Conservation (phyloP, 2,888 invertebrate genomes). For the Taphrorychus bicolor region DNA sequence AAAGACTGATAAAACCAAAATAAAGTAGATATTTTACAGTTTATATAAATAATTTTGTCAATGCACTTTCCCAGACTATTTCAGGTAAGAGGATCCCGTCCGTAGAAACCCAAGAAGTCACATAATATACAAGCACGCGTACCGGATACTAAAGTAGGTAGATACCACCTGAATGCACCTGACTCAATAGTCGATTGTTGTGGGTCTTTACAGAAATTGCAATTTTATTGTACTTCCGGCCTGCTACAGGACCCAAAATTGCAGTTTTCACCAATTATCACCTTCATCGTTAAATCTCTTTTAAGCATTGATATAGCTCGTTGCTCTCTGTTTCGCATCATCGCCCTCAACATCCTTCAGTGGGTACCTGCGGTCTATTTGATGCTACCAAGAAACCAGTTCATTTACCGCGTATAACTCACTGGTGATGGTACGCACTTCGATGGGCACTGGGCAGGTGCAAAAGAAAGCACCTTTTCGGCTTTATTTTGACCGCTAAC, state of each 20-base stretch:
- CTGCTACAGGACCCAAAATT: not conserved
- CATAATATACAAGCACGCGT: no score
- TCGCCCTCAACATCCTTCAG: not conserved
- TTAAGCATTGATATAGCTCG: not conserved
- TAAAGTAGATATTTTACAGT: no score
- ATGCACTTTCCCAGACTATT: not conserved
- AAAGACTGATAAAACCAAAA: no score
- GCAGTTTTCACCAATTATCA: not conserved
- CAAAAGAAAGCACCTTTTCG: conserved; percentile 3
- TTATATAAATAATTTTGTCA: no score
- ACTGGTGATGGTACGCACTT: not conserved
- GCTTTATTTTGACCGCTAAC: not conserved
- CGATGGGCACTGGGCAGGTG: conserved; percentile 1
- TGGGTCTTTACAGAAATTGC: not conserved
- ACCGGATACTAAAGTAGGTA: not conserved
- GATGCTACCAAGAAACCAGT: not conserved
- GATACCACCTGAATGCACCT: no score
- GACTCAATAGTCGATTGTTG: not conserved
- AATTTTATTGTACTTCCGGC: not conserved
- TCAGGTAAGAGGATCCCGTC: no score
- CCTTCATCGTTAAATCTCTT: not conserved
- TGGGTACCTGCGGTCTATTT: not conserved
- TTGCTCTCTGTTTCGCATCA: not conserved
- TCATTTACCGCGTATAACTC: not conserved
- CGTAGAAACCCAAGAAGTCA: no score